phyloP scores from a whole-genome alignment of 2,113 vertebrate genomes.

The Grammomys dolichurus region DNA sequence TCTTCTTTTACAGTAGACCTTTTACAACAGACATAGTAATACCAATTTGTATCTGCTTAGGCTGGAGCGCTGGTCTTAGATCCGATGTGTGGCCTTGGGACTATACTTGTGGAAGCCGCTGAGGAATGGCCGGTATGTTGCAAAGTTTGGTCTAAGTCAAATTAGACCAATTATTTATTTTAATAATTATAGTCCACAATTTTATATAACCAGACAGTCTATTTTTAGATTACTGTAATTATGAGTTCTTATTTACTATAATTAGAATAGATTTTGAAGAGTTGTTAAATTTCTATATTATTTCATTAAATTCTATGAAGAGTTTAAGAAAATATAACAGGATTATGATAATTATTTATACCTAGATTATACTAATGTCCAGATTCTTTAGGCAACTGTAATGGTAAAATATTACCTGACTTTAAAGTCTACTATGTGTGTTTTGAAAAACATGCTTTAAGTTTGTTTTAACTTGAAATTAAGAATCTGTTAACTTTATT shows the following conservation, averaged over 20 bases:
- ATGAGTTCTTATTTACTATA: slow-evolving; percentile 5
- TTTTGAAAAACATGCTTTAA: slow-evolving; percentile 33
- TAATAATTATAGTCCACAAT: neutral
- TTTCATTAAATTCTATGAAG: slow-evolving; percentile 44
- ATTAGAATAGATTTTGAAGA: slow-evolving; percentile 39
- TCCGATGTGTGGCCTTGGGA: slow-evolving; percentile 97
- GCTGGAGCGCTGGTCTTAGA: slow-evolving; percentile 91
- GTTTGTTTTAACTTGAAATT: slow-evolving; percentile 53
- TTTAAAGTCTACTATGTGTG: slow-evolving; percentile 45
- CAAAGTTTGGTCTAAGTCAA: neutral
- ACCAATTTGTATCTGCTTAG: slow-evolving; percentile 81
- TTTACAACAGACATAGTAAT: neutral
- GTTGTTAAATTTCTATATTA: slow-evolving; percentile 32
- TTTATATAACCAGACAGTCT: slow-evolving; percentile 2
- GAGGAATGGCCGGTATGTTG: slow-evolving; percentile 92
- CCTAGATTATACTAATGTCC: neutral
- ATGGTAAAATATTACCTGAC: slow-evolving; percentile 62
- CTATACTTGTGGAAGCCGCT: slow-evolving; percentile 94
- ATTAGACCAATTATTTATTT: slow-evolving; percentile 14
- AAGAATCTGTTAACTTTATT: slow-evolving; percentile 5
- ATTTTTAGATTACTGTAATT: slow-evolving; percentile 34
- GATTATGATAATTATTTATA: neutral
- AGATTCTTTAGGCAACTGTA: neutral
- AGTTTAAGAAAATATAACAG: slow-evolving; percentile 38
- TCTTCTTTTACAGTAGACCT: neutral